phyloP scores from a whole-genome alignment of 2,888 invertebrate genomes.

The Ctena decussata region DNA sequence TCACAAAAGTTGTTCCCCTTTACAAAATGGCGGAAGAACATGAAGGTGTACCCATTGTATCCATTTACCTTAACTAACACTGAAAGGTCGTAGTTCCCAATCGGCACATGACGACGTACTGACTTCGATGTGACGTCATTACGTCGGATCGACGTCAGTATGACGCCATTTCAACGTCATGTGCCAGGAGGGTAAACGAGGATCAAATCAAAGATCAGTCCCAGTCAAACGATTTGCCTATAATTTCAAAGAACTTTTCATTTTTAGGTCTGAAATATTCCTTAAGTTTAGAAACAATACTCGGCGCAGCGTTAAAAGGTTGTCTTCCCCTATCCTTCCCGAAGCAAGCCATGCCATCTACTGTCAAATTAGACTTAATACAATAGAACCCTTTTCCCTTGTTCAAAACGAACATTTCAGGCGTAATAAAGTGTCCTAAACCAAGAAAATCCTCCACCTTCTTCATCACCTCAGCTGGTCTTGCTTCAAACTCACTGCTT shows the following conservation, averaged over 20 bases:
- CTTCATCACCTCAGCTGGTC: conserved; percentile 76
- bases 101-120: too few relatives aligned
- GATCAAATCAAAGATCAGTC: too few relatives aligned
- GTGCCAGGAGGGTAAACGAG: too few relatives aligned
- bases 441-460: conserved; percentile 81
- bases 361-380: conserved; percentile 88
- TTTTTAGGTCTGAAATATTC: conserved; percentile 83
- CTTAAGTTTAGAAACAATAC: conserved; percentile 86
- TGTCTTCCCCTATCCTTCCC: conserved; percentile 95
- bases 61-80: too few relatives aligned
- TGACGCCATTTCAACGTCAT: too few relatives aligned
- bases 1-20: too few relatives aligned
- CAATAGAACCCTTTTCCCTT: conserved; percentile 98
- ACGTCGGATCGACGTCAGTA: too few relatives aligned
- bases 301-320: conserved; percentile 95
- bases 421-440: conserved; percentile 73
- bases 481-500: conserved; percentile 78
- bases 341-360: conserved; percentile 91
- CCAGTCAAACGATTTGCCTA: conserved; percentile 97
- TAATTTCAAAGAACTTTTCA: conserved; percentile 90
- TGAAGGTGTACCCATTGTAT: too few relatives aligned
- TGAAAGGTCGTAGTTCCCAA: too few relatives aligned
- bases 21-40: too few relatives aligned
- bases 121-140: too few relatives aligned
- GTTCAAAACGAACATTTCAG: conserved; percentile 97